Evolutionary conservation across 2,888 invertebrate genomes (phyloP).

Genomic region (Ametastegia equiseti): DNA sequence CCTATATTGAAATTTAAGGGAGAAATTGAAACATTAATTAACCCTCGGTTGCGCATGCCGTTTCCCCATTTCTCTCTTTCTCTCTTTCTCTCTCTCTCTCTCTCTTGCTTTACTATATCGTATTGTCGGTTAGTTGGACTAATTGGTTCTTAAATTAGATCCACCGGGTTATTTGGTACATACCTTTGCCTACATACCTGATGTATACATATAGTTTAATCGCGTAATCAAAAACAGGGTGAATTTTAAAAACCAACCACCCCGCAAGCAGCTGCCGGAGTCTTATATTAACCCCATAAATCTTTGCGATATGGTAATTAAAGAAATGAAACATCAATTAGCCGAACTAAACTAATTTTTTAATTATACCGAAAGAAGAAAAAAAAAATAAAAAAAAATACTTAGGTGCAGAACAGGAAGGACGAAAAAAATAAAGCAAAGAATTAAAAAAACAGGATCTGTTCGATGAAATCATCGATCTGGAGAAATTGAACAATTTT

Average conservation of each 20-base stretch:
- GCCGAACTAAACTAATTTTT: no score
- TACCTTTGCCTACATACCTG: no score
- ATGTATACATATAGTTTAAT: no score
- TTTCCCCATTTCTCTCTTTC: conserved; percentile 49
- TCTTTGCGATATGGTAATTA: neutral
- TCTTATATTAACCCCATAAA: neutral
- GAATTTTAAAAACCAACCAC: neutral
- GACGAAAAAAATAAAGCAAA: no score
- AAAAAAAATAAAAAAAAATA: no score
- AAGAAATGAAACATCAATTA: neutral
- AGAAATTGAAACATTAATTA: conserved; percentile 41
- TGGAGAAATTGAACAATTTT: no score
- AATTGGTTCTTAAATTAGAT: conserved; percentile 36
- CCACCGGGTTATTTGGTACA: neutral
- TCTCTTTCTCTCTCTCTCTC: conserved; percentile 31
- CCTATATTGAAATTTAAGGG: conserved; percentile 21
- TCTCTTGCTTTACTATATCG: conserved; percentile 2
- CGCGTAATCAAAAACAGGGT: neutral
- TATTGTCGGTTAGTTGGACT: neutral
- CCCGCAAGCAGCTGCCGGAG: no score
- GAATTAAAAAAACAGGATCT: no score
- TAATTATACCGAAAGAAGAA: no score
- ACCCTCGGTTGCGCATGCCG: neutral
- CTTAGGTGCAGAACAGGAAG: no score
- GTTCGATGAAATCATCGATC: no score